Evolutionary conservation across 2,888 invertebrate species (phyloP).

Genomic region (Phyto melanocephala): DNA sequence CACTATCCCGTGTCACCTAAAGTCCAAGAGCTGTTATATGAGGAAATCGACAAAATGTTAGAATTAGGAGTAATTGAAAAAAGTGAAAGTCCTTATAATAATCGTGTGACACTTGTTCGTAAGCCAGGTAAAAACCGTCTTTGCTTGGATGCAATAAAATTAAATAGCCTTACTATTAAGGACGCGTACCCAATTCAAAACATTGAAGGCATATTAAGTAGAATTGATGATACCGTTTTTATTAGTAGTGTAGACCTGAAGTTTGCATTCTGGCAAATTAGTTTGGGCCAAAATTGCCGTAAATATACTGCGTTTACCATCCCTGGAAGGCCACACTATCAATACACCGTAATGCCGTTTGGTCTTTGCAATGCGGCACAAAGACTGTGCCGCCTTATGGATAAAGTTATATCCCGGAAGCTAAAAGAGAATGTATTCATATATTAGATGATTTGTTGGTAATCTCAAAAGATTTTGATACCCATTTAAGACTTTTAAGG

Average conservation of each 20-base stretch:
- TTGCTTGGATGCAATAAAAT: neutral
- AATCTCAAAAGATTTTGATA: neutral
- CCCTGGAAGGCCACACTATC: neutral
- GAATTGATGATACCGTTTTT: constrained; percentile 65
- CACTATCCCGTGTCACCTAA: neutral
- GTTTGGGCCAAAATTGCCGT: constrained; percentile 23
- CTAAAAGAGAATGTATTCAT: no score
- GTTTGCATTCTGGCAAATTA: constrained; percentile 45
- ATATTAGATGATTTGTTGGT: no score
- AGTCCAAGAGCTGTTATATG: neutral
- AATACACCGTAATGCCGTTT: neutral
- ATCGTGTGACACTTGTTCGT: constrained; percentile 62
- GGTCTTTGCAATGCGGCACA: neutral
- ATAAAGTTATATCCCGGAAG: neutral
- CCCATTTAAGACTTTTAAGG: neutral
- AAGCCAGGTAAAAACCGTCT: neutral
- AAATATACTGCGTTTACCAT: constrained; percentile 28
- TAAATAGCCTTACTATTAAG: neutral
- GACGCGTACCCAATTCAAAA: neutral
- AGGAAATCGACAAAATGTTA: constrained; percentile 36
- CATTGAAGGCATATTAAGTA: constrained; percentile 56
- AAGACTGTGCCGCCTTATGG: neutral
- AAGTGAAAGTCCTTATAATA: constrained; percentile 69
- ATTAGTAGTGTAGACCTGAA: constrained; percentile 66
- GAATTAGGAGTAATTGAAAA: constrained; percentile 66